Conservation (phyloP, 1,140 invertebrate species). For the Venturia canescens region DNA sequence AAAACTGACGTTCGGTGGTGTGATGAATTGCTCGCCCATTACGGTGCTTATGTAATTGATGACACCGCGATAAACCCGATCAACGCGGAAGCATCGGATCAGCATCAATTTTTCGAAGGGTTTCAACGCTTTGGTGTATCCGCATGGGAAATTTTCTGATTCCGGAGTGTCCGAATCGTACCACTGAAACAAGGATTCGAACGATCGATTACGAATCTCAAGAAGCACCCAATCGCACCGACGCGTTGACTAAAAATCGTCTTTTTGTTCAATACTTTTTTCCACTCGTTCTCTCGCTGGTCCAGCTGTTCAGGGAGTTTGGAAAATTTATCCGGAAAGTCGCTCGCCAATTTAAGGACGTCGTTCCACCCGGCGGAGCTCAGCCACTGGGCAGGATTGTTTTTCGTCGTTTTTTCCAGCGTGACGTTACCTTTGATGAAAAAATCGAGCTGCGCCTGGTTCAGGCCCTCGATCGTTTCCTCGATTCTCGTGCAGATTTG, state of each 20-base stretch:
- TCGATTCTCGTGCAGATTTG: slow-evolving; percentile 92
- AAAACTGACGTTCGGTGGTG: slow-evolving; percentile 88
- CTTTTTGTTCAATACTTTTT: slow-evolving; percentile 74
- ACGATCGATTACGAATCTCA: neutral
- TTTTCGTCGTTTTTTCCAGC: slow-evolving; percentile 83
- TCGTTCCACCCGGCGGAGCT: slow-evolving; percentile 86
- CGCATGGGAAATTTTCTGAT: slow-evolving; percentile 81
- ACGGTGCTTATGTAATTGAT: slow-evolving; percentile 87
- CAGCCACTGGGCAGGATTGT: slow-evolving; percentile 86
- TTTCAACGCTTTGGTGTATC: slow-evolving; percentile 81
- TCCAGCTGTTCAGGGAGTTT: slow-evolving; percentile 83
- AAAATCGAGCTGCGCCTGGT: slow-evolving; percentile 89
- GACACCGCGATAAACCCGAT: slow-evolving; percentile 89
- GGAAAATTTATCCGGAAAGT: slow-evolving; percentile 84
- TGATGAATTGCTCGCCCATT: slow-evolving; percentile 92
- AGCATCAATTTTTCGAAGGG: slow-evolving; percentile 88
- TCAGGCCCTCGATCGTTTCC: slow-evolving; percentile 80
- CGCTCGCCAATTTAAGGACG: slow-evolving; percentile 82
- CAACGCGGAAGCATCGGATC: slow-evolving; percentile 90
- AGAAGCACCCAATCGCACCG: too few species aligned
- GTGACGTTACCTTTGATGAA: slow-evolving; percentile 91
- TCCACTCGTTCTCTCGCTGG: slow-evolving; percentile 81
- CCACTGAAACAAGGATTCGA: slow-evolving; percentile 80
- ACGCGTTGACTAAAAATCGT: too few species aligned
- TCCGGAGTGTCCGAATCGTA: slow-evolving; percentile 89